A percentile compares a stretch with the other conserved stretches of the same genome.
phyloP scores from a whole-genome alignment of 1,140 invertebrate species.

The Anastrepha ludens region DNA sequence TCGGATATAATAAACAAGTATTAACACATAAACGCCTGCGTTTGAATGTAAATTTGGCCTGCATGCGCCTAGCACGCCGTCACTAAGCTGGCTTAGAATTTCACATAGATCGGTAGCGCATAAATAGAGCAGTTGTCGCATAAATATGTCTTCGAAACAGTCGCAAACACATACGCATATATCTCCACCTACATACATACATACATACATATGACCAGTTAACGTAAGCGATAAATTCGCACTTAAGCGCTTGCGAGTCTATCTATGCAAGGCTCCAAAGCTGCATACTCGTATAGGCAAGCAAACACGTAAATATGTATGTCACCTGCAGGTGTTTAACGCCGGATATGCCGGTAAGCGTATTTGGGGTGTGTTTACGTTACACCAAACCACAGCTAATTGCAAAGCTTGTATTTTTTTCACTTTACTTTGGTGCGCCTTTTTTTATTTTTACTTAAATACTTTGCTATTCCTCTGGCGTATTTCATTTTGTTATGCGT shows the following conservation, averaged over 20 bases:
- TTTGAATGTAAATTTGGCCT: background rate
- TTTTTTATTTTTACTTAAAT: background rate
- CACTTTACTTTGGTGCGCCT: background rate
- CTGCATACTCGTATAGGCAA: background rate
- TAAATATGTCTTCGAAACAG: background rate
- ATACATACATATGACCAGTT: background rate
- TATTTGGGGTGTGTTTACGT: background rate
- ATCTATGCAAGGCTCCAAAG: background rate
- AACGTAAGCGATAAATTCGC: slow-evolving; percentile 20
- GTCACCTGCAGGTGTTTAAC: background rate
- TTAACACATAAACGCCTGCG: background rate
- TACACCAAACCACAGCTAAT: background rate
- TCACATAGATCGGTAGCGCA: background rate
- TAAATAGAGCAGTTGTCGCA: slow-evolving; percentile 18
- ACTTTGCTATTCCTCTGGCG: background rate
- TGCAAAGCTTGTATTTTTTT: background rate
- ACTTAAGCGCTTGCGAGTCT: background rate
- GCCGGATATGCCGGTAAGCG: background rate
- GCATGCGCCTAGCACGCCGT: background rate
- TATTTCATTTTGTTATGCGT: slow-evolving; percentile 50
- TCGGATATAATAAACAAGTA: background rate
- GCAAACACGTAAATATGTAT: background rate
- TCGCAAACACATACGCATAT: background rate
- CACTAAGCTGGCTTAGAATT: slow-evolving; percentile 20
- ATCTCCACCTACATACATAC: background rate